Evolutionary conservation across 2,888 invertebrate species (phyloP), one percentile per base, ranked within the genome.

Genomic region (Drosophila emarginata): DNA sequence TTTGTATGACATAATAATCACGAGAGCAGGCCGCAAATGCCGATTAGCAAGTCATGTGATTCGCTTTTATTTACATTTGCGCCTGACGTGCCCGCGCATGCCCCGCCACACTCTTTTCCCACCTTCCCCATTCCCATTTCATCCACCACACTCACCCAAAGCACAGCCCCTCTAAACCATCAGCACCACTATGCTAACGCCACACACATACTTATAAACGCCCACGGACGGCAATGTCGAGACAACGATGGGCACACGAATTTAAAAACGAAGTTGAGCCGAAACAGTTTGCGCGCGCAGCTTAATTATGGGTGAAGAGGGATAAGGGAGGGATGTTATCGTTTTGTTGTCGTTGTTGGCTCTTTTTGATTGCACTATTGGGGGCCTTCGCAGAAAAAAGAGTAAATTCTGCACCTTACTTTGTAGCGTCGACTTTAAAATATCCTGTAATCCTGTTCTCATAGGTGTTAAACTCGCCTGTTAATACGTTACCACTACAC

Each of bases 1-100:
- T 81, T 67, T 81, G 81, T 85, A 87, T 90, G 90, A 90, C 90
- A 90, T 90, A 90, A 91, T 91, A 91, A 91, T 91, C 91, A 91
- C 91, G 91, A 89, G 91, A 90, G 90, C 89, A 89, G 81, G 71
- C 83, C 79, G 76, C 89, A 85, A 82, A 80, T 87, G 87, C 84
- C 89, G 90, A 90, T 91, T 90, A 90, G 85, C 90, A 83, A 91
- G 91, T 91, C 91, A 91, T 91, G 91, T 91, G 91, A 91, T 91
- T 90, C 87, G 89, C 82, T 90, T 90, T 89, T 87, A 82, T 89
- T 89, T 89, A 80, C 88, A 86, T 87, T 87, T 80, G 76, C 86
- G 83, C 82, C 87, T 72, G 68, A 77, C 80, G 72, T 72, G 62
- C 68, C 72, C 67, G 65, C 64, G 61, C 66, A 63, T 54, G 39